Conservation (phyloP, 1,140 invertebrate species). For the Lepidotrigona ventralis region DNA sequence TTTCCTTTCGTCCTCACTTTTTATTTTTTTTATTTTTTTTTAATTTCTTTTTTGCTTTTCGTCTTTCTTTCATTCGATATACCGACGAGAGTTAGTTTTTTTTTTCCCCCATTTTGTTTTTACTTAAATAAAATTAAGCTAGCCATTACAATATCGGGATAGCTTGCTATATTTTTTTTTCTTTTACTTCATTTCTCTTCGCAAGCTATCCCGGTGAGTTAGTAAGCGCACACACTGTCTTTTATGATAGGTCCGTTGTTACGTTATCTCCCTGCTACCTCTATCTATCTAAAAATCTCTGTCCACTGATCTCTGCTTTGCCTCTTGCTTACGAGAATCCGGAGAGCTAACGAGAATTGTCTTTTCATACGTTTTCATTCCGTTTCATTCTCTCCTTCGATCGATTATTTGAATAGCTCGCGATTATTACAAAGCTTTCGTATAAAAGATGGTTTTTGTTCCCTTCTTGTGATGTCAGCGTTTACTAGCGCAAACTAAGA, state of each 20-base stretch:
- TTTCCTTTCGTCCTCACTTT: slow-evolving; percentile 41
- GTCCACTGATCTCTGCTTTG: slow-evolving; percentile 33
- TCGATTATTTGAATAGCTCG: not conserved
- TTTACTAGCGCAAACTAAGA: not conserved
- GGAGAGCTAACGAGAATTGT: slow-evolving; percentile 2
- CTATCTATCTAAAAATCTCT: slow-evolving; percentile 38
- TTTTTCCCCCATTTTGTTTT: slow-evolving; percentile 20
- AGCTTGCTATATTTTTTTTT: slow-evolving; percentile 16
- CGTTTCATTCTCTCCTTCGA: not conserved
- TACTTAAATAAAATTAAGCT: slow-evolving; percentile 70
- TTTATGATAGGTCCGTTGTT: slow-evolving; percentile 72
- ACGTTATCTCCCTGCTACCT: slow-evolving; percentile 45
- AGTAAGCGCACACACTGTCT: slow-evolving; percentile 76
- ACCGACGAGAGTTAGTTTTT: slow-evolving; percentile 38
- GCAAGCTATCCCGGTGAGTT: slow-evolving; percentile 60
- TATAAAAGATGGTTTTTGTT: slow-evolving; percentile 42
- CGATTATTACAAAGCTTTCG: slow-evolving; percentile 28
- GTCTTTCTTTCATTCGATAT: slow-evolving; percentile 43
- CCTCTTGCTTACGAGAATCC: slow-evolving; percentile 18
- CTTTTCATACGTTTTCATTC: not conserved
- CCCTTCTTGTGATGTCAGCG: slow-evolving; percentile 27
- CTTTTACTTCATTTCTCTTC: not conserved
- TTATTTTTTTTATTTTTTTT: slow-evolving; percentile 10
- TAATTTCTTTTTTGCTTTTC: slow-evolving; percentile 1
- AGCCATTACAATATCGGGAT: slow-evolving; percentile 61